A percentile compares a stretch with the other conserved stretches of the same genome.
Evolutionary conservation across 2,797 vertebrate genomes (phyloP).

Genomic region (Enoplosus armatus): DNA sequence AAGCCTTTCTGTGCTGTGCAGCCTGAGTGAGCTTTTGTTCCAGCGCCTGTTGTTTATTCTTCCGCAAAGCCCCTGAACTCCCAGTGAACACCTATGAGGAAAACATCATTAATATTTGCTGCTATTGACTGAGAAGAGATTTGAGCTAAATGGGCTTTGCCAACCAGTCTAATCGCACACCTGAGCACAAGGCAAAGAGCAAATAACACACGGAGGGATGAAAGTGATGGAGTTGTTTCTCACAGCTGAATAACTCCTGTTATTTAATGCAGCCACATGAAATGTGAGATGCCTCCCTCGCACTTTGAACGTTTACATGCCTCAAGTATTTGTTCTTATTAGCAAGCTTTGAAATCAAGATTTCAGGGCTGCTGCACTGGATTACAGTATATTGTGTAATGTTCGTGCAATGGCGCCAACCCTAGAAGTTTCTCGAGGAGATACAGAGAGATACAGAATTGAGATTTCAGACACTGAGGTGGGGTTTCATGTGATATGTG

Average conservation of each 20-base stretch:
- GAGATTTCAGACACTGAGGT: not conserved
- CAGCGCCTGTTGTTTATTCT: conserved; percentile 46
- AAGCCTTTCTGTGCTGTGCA: conserved; percentile 22
- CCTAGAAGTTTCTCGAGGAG: not conserved
- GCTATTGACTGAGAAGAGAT: conserved; percentile 56
- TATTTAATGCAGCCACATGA: conserved; percentile 17
- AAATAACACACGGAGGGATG: conserved; percentile 26
- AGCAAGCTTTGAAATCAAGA: not conserved
- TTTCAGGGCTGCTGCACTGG: not conserved
- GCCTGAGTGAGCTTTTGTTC: conserved; percentile 37
- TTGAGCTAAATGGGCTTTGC: conserved; percentile 44
- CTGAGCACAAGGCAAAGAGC: conserved; percentile 57
- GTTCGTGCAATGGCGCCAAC: not conserved
- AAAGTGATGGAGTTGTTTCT: conserved; percentile 27
- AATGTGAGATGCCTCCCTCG: not conserved
- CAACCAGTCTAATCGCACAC: conserved; percentile 46
- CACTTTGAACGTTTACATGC: not conserved
- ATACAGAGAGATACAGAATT: not conserved
- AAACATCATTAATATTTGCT: conserved; percentile 68
- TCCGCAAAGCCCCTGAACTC: conserved; percentile 48
- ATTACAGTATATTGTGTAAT: not conserved
- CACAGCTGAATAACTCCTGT: conserved; percentile 29
- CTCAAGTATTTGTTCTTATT: not conserved
- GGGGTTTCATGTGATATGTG: not conserved
- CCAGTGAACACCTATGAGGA: conserved; percentile 36